Evolutionary conservation across 35 echinoderm and acorn worm species (phyloP).

Genomic region (Heliocidaris erythrogramma): DNA sequence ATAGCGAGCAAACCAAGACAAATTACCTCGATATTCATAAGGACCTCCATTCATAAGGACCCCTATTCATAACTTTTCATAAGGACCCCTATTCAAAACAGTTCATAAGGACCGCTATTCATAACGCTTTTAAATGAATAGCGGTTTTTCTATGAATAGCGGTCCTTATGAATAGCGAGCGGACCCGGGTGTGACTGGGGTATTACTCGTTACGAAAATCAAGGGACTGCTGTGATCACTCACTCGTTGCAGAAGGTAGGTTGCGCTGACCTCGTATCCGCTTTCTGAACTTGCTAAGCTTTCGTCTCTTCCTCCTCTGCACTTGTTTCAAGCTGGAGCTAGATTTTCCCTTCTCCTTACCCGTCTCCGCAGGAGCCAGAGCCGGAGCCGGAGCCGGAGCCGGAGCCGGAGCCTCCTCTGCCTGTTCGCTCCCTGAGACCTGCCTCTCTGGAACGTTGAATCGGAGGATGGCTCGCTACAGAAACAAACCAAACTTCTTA

Average conservation of each 20-base stretch:
- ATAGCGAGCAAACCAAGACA: too few relatives aligned
- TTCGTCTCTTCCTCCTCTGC: background rate
- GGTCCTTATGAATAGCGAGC: too few relatives aligned
- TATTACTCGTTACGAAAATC: too few relatives aligned
- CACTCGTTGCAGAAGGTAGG: background rate
- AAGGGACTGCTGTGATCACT: background rate
- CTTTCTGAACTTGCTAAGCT: constrained; percentile 28
- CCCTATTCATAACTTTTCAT: too few relatives aligned
- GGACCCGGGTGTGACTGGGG: too few relatives aligned
- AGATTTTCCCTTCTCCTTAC: background rate
- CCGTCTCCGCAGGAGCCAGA: background rate
- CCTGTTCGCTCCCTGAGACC: background rate
- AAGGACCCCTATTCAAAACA: too few relatives aligned
- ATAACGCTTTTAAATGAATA: too few relatives aligned
- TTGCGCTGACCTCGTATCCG: background rate
- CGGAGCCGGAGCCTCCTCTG: background rate
- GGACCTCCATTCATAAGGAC: too few relatives aligned
- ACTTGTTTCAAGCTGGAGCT: background rate
- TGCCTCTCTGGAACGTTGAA: constrained; percentile 64
- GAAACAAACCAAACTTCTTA: background rate
- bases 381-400: too few relatives aligned
- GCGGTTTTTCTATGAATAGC: too few relatives aligned
- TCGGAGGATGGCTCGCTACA: constrained; percentile 65
- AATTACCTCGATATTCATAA: too few relatives aligned
- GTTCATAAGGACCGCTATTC: too few relatives aligned